Evolutionary conservation across 1,140 invertebrate genomes (phyloP).

Genomic region (Akabosia matsudoensis): DNA sequence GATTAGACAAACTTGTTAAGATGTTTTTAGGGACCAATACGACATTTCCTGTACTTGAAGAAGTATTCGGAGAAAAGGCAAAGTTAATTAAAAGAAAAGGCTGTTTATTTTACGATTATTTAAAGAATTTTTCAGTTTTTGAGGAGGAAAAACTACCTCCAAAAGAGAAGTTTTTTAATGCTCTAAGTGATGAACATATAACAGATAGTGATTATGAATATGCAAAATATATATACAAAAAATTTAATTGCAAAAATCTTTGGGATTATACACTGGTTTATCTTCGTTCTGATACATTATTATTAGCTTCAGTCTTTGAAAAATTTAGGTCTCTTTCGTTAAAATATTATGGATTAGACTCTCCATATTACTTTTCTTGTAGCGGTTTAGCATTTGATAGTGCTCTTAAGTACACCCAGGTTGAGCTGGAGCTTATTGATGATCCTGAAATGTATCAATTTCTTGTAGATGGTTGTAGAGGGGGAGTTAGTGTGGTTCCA

Average conservation of each 20-base stretch:
- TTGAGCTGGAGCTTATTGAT: neutral
- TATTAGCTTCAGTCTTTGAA: neutral
- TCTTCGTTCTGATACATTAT: neutral
- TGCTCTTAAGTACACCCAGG: neutral
- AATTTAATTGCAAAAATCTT: neutral
- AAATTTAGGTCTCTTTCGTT: neutral
- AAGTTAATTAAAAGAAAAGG: neutral
- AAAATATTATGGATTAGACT: neutral
- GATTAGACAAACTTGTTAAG: neutral
- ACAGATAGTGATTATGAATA: neutral
- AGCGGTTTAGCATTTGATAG: neutral
- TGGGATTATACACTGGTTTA: neutral
- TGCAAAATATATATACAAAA: neutral
- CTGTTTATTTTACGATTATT: neutral
- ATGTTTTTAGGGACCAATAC: neutral
- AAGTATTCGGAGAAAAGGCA: neutral
- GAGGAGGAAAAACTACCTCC: neutral
- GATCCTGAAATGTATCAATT: neutral
- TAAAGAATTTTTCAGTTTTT: neutral
- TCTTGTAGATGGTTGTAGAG: neutral
- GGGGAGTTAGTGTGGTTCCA: neutral
- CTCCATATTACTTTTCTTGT: neutral
- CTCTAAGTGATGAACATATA: neutral
- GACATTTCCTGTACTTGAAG: neutral
- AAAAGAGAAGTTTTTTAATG: neutral